Evolutionary conservation across 30 jellyfish, hydroid and myxozoan species (phyloP), one percentile per base, ranked within the genome.

Genomic region (Aurelia coerulea): DNA sequence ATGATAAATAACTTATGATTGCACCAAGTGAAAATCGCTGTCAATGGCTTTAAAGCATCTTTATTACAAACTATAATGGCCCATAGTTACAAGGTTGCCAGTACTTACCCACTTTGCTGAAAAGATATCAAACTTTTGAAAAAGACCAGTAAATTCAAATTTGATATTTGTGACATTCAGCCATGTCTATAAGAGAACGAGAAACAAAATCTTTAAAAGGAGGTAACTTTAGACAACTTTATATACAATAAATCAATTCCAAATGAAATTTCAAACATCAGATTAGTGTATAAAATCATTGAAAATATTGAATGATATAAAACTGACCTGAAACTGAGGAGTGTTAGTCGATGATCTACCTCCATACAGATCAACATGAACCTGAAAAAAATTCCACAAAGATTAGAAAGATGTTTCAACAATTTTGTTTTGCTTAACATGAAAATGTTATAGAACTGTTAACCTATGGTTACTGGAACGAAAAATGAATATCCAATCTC

Each of bases 71-170:
- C 56, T 4, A 46, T 6, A 1, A 46, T 46, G 56, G 14, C 12
- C 56, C 56, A 37, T 2, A 23, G 29, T 23, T 23, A 23, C 29
- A 46, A 46, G 2, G 56, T 1, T 46, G 2, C 56, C 16, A 46
- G 12, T 70, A 75, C 92, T 66, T 29, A 90, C 97, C 97, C 97
- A 90, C 35, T 72, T 73, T 34, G 15, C 16, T 15, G 97, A 90
- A 60, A 83, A 78, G 11, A 23, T 69, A 52, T 90, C 97, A 84
- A 90, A 84, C 73, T 76, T 70, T 58, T 60, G 78, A 54, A 31
- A 75, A 35, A 90, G 92, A 6, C 97, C 97, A 52, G 97, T 62
- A 69, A 90, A 90, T 32, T 54, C 63, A 23, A 90, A 9, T 34
- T 74, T 62, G 15, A 90, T 42, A 65, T 90, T 46, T 60, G 97